Evolutionary conservation across 2,113 vertebrate genomes (phyloP).

Genomic region (Cynocephalus volans): DNA sequence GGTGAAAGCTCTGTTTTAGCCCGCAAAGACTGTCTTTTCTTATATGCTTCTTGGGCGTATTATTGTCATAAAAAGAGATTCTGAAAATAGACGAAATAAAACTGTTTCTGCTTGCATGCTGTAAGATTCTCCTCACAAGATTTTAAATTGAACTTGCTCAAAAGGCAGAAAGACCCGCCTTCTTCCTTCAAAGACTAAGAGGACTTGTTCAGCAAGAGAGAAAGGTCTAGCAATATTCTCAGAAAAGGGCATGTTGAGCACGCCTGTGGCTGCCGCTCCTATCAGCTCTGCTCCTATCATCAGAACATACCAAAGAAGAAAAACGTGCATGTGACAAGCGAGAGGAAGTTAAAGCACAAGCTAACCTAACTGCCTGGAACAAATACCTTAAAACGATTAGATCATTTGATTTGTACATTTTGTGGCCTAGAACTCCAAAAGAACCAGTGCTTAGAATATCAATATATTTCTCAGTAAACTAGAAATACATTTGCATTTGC

Average conservation of each 20-base stretch:
- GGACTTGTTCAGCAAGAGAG: conserved; percentile 20
- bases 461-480: neutral
- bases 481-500: neutral
- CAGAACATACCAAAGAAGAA: neutral
- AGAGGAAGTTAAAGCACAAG: neutral
- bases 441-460: neutral
- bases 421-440: conserved; percentile 3
- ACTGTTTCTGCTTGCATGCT: conserved; percentile 68
- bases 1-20: conserved; percentile 59
- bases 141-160: conserved; percentile 76
- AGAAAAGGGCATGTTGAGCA: neutral
- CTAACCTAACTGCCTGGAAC: neutral
- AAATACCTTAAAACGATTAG: neutral
- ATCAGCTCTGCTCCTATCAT: neutral
- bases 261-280: neutral
- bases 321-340: neutral
- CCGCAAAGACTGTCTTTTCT: conserved; percentile 56
- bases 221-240: neutral
- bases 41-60: conserved; percentile 60
- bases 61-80: conserved; percentile 79
- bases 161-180: conserved; percentile 31
- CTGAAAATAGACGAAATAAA: conserved; percentile 82
- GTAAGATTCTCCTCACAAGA: conserved; percentile 75
- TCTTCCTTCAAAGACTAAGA: conserved; percentile 47
- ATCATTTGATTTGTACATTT: conserved; percentile 4